Conservation (phyloP, 2,113 vertebrate genomes). For the Calidris pugnax region DNA sequence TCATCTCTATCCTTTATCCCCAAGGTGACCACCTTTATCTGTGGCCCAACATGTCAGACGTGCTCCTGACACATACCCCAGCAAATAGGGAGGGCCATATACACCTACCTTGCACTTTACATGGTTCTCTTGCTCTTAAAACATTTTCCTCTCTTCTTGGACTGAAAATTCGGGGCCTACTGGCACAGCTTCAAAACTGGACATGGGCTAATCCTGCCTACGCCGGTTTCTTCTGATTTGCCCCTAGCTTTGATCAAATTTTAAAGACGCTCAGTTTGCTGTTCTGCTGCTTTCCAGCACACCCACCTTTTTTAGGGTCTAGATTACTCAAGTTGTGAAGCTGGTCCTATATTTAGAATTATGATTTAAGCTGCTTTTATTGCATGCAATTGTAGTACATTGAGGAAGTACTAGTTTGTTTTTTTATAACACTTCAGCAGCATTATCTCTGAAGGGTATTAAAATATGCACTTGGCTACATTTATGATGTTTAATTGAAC, state of each 20-base stretch:
- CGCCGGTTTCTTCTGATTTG: neutral
- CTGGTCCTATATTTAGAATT: slow-evolving; percentile 35
- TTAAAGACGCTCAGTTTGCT: neutral
- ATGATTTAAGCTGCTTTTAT: slow-evolving; percentile 44
- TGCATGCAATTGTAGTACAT: neutral
- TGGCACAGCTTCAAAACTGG: neutral
- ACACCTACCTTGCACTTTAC: neutral
- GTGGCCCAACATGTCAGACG: neutral
- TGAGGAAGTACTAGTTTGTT: neutral
- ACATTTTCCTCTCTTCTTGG: neutral
- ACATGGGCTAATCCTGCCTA: neutral
- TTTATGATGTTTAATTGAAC: slow-evolving; percentile 62
- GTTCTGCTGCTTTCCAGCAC: neutral
- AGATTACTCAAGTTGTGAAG: slow-evolving; percentile 29
- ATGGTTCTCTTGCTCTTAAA: neutral
- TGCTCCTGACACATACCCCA: neutral
- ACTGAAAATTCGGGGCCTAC: neutral
- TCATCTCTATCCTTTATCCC: neutral
- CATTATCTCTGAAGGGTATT: slow-evolving; percentile 48
- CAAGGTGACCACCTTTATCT: neutral
- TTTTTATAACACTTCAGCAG: slow-evolving; percentile 40
- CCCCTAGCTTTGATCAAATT: neutral
- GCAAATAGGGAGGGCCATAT: neutral
- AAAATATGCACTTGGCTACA: slow-evolving; percentile 35
- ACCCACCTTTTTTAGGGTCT: neutral